Evolutionary conservation across 2,888 invertebrate species (phyloP), one percentile per base, ranked within the genome.

Genomic region (Ligdia adustata): DNA sequence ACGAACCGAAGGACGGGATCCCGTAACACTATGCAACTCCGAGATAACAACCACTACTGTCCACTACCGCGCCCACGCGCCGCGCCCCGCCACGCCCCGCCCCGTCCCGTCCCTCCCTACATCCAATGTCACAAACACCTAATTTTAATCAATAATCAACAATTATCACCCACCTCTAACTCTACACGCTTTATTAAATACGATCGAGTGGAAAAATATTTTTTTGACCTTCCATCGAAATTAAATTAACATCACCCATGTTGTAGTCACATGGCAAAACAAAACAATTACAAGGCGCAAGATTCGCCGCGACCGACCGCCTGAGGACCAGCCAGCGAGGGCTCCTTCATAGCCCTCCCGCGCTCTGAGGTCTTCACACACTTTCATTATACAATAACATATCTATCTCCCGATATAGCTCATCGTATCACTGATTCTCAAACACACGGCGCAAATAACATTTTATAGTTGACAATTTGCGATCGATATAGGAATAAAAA

Each of bases 101-200:
- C 22, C 33, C 20, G 13, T 6, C 9, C 9, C 34, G 27, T 13
- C 22, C 55, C 44, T 39, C 45, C 43, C 48, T 59, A 70, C 82
- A 71, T 78, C 84, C 81, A 80, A 82, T 82, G 82, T 81, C 86
- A 80, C 80, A 76, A 86, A 88, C 84, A 82, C 79, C 54, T 84
- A 88, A 88, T 84, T 82, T 87, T 88, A 85, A 83, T 86, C 90
- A 90, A 89, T 89, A 89, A 90, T 90, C 90, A 90, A 90, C 90
- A 90, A 90, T 87, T 83, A 84, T 81, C 87, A 85, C 82, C 82
- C 86, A 76, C 75, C 82, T 79, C 86, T 88, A 88, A 83, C 79
- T 81, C 85, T 87, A 88, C 86, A 80, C 83, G 82, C 83, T 77
- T 82, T 80, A 75, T 73, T 79, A 73, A 78, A 76, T 85, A 86